Evolutionary conservation across 2,797 vertebrate genomes (phyloP), one percentile per base, ranked within the genome.

Genomic region (Darevskia mixta): DNA sequence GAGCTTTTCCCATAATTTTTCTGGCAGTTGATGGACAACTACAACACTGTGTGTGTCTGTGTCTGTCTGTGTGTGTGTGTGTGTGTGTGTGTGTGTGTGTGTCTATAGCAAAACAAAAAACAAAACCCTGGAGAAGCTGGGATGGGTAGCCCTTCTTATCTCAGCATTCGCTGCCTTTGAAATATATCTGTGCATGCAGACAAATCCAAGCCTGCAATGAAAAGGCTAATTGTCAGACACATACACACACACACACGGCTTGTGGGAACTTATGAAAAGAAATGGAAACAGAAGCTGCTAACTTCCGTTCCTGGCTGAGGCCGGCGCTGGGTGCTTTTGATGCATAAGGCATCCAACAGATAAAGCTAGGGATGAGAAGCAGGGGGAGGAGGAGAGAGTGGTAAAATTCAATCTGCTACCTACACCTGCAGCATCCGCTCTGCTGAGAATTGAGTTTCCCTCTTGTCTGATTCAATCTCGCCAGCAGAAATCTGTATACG

Each of bases 1-100:
- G 58, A 71, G 35, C n/a, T 15, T 55, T 66, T 27, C 8, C 5
- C 61, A n/a, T 76, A 23, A 89, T 76, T 89, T 85, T 89, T 69
- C 55, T 76, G 71, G 75, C 58, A 85, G 58, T 10, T 49, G 58
- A 69, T n/a, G n/a, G 58, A 45, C 49, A 71, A 55, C 4, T 20
- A 81, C 43, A 76, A n/a, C 32, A 72, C 20, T 25, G 11, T 64
- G 7, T 72, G 11, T 49, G 9, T 43, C 35, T 35, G 35, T 35
- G 35, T 35, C 35, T 35, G 35, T 35, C 35, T 35, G 8, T 38
- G 80, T 8, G 32, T 77, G 10, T 13, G 11, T 49, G 49, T 55
- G 49, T 55, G 49, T 49, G 49, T 49, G 49, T 49, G 45, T 49
- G 11, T 49, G 49, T 49, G 49, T 49, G 9, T 45, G 45, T 49